Evolutionary conservation across 2,797 vertebrate genomes (phyloP).

Genomic region (Brotula barbata): DNA sequence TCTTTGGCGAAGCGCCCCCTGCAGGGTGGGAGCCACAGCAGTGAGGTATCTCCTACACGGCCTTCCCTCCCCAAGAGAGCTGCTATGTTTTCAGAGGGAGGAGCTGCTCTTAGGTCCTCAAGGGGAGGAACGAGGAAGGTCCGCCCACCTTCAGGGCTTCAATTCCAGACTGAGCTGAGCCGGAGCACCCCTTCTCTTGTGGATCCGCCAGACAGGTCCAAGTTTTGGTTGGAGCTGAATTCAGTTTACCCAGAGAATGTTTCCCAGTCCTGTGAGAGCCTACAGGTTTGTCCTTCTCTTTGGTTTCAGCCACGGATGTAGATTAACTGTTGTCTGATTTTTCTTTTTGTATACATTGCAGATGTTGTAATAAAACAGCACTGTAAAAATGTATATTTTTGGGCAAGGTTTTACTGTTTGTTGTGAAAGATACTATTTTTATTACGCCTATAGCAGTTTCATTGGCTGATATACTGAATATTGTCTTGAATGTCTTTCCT

Average conservation of each 20-base stretch:
- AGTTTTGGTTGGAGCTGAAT: constrained; percentile 87
- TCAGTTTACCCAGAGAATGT: constrained; percentile 79
- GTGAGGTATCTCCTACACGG: constrained; percentile 86
- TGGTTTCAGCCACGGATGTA: too few species aligned
- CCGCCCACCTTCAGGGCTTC: constrained; percentile 57
- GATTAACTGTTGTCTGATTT: too few species aligned
- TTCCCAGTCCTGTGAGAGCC: constrained; percentile 86
- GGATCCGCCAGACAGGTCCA: constrained; percentile 86
- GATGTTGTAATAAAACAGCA: too few species aligned
- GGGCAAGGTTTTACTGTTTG: too few species aligned
- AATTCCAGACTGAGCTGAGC: constrained; percentile 84
- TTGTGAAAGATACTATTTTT: too few species aligned
- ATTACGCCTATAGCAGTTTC: too few species aligned
- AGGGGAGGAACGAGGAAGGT: constrained; percentile 15
- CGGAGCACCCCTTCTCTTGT: constrained; percentile 86
- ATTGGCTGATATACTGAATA: too few species aligned
- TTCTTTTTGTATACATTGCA: too few species aligned
- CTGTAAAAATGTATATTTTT: too few species aligned
- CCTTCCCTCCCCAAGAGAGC: constrained; percentile 88
- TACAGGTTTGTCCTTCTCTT: constrained; percentile 68
- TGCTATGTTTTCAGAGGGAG: constrained; percentile 80
- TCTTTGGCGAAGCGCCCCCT: constrained; percentile 83
- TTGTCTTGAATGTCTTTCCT: too few species aligned
- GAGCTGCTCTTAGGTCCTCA: constrained; percentile 35
- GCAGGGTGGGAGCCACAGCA: constrained; percentile 83